These are phyloP conservation scores for Trachemys scripta DNA, from an alignment of 2,113 vertebrate species.

Conservation along the genomic window DNA sequence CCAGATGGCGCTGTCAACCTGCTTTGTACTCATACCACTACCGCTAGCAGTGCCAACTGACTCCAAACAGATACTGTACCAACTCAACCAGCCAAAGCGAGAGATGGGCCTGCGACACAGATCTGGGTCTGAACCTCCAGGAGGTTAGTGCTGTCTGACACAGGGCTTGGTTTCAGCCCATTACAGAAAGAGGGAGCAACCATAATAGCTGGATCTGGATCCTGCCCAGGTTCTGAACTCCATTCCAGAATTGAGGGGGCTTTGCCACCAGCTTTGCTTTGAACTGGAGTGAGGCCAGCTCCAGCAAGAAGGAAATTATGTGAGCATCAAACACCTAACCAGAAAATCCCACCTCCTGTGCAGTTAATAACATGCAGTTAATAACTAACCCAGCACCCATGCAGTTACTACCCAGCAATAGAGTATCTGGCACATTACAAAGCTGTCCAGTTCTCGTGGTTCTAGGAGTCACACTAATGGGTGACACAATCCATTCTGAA, in stretches of 20 bases:
- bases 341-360: not conserved
- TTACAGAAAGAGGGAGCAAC: not conserved
- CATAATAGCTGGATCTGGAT: not conserved
- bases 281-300: not conserved
- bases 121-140: not conserved
- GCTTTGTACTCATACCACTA: not conserved
- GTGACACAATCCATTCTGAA: not conserved
- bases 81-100: not conserved
- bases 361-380: too few species aligned
- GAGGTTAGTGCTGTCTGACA: not conserved
- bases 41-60: not conserved
- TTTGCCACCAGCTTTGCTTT: not conserved
- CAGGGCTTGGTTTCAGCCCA: not conserved
- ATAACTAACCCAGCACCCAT: not conserved
- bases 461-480: not conserved
- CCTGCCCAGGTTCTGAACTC: not conserved
- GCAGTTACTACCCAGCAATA: not conserved
- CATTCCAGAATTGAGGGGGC: not conserved
- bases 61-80: too few species aligned
- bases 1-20: constrained; percentile 61
- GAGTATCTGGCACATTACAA: not conserved
- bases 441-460: not conserved
- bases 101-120: not conserved
- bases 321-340: not conserved
- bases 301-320: not conserved